Evolutionary conservation across 2,888 invertebrate species (phyloP).

Genomic region (Cosmopolites sordidus): DNA sequence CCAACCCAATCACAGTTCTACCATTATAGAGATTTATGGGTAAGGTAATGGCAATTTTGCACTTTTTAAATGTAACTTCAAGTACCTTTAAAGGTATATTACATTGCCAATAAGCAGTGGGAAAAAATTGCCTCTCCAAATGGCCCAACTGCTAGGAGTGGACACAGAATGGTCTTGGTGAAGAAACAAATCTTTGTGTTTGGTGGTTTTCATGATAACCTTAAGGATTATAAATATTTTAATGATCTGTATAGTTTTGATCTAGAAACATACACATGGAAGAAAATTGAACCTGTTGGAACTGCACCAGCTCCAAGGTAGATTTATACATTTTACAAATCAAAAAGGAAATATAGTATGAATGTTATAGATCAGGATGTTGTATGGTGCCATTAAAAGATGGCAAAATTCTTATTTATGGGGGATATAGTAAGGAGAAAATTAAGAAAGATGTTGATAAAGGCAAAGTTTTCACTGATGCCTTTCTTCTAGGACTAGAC

Average conservation of each 20-base stretch:
- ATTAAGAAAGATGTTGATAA: slow-evolving; percentile 71
- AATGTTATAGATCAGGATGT: slow-evolving; percentile 60
- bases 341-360: background rate
- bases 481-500: slow-evolving; percentile 61
- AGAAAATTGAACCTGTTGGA: slow-evolving; percentile 62
- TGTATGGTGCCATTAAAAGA: slow-evolving; percentile 63
- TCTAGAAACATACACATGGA: slow-evolving; percentile 75
- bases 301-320: slow-evolving; percentile 65
- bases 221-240: slow-evolving; percentile 80
- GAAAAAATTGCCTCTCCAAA: slow-evolving; percentile 70
- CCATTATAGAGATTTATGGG: slow-evolving; percentile 89
- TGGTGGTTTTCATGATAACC: slow-evolving; percentile 90
- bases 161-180: slow-evolving; percentile 80
- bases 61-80: background rate
- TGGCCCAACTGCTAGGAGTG: slow-evolving; percentile 80
- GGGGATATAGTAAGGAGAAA: slow-evolving; percentile 72
- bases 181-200: slow-evolving; percentile 80
- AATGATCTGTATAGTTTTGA: slow-evolving; percentile 84
- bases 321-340: background rate
- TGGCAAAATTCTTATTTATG: slow-evolving; percentile 65
- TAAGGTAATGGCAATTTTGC: slow-evolving; percentile 4
- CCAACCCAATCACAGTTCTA: slow-evolving; percentile 88
- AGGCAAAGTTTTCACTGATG: slow-evolving; percentile 67
- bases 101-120: slow-evolving; percentile 65
- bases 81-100: slow-evolving; percentile 53